Percentiles rank a stretch among this genome's conserved stretches.
Conservation (phyloP, 2,113 vertebrate species). For the Brienomyrus brachyistius region DNA sequence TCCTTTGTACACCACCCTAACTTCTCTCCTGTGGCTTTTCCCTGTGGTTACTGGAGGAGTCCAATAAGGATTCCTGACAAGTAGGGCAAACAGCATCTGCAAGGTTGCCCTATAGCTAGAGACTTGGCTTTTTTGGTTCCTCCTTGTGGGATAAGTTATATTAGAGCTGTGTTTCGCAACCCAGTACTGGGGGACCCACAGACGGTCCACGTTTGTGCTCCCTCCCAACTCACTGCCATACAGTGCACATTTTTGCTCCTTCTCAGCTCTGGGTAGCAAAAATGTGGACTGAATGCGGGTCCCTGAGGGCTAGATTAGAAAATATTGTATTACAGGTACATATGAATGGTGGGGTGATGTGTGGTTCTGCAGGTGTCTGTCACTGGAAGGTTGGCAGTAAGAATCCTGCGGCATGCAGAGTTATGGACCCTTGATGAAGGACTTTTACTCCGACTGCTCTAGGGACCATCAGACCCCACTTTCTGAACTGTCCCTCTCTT, state of each 20-base stretch:
- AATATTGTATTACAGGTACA: background rate
- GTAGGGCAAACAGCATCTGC: background rate
- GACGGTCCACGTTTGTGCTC: background rate
- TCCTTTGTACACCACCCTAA: constrained; percentile 8
- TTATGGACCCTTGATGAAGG: background rate
- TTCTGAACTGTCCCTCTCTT: background rate
- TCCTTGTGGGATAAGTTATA: background rate
- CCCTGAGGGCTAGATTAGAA: background rate
- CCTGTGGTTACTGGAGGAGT: background rate
- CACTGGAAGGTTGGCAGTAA: background rate
- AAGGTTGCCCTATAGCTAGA: background rate
- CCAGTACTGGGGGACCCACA: background rate
- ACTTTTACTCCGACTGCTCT: background rate
- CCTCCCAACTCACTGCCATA: background rate
- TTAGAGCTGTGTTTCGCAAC: background rate
- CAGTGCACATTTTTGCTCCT: background rate
- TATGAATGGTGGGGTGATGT: background rate
- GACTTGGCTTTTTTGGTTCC: background rate
- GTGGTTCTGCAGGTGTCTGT: background rate
- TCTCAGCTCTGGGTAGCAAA: background rate
- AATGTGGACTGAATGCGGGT: background rate
- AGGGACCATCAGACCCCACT: background rate
- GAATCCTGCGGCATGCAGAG: background rate
- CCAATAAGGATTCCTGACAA: background rate
- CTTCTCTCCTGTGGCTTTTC: constrained; percentile 8